Conservation (phyloP, 2,113 vertebrate genomes). For the Lagenorhynchus albirostris region DNA sequence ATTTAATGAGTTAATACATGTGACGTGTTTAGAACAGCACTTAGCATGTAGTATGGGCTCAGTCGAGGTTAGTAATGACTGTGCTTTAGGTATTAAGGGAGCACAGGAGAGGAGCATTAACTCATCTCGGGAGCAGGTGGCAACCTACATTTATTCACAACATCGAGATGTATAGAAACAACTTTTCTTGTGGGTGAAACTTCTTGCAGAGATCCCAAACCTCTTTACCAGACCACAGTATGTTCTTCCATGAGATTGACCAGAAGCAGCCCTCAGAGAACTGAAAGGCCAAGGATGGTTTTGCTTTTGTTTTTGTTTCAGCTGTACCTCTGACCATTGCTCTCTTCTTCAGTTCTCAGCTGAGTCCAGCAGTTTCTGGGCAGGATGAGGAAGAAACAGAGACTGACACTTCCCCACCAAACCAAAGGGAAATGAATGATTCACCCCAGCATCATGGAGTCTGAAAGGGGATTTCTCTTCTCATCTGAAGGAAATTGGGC, state of each 20-base stretch:
- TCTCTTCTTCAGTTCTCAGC: not conserved
- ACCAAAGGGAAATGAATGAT: conserved; percentile 60
- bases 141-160: not conserved
- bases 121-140: not conserved
- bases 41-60: not conserved
- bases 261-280: not conserved
- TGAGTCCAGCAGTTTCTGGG: not conserved
- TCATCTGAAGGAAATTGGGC: conserved; percentile 6
- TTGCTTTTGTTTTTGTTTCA: not conserved
- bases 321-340: not conserved
- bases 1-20: not conserved
- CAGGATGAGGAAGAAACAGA: conserved; percentile 31
- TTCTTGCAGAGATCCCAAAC: not conserved
- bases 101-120: not conserved
- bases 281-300: not conserved
- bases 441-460: conserved; percentile 26
- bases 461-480: conserved; percentile 58
- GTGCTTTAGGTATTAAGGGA: not conserved
- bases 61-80: not conserved
- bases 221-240: not conserved
- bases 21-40: not conserved
- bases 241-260: not conserved
- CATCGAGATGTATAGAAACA: not conserved
- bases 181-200: not conserved
- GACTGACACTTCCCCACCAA: conserved; percentile 17